These are phyloP conservation scores for Quadriops clusia DNA, from an alignment of 2,888 invertebrate species.

Conservation along the genomic window DNA sequence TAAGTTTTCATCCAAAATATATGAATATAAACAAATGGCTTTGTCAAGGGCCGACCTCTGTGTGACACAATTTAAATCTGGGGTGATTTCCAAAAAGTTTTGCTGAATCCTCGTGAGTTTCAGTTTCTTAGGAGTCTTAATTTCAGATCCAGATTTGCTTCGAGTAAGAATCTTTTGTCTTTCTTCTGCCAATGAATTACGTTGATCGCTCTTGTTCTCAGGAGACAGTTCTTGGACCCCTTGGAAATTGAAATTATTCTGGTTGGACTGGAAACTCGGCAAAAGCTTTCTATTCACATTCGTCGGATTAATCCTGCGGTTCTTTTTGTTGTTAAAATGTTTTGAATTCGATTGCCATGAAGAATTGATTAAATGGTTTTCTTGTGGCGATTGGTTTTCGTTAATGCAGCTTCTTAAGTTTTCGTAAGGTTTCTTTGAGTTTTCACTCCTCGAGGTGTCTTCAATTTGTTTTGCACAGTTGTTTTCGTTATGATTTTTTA, in stretches of 20 bases:
- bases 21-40: constrained; percentile 45
- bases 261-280: constrained; percentile 19
- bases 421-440: too few species aligned
- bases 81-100: constrained; percentile 34
- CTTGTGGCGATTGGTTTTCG: too few species aligned
- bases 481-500: too few species aligned
- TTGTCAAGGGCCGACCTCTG: constrained; percentile 42
- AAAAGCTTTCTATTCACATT: constrained; percentile 24
- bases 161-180: constrained; percentile 21
- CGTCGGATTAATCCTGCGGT: constrained; percentile 44
- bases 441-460: too few species aligned
- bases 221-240: constrained; percentile 11
- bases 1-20: constrained; percentile 47
- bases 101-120: constrained; percentile 23
- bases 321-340: constrained; percentile 24
- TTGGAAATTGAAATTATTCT: constrained; percentile 28
- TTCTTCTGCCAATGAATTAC: constrained; percentile 21
- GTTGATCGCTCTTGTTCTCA: constrained; percentile 14
- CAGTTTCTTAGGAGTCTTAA: not conserved
- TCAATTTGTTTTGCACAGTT: too few species aligned
- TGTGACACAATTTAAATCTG: constrained; percentile 38
- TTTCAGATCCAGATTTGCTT: too few species aligned
- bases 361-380: too few species aligned
- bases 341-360: too few species aligned
- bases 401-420: too few species aligned